phyloP scores from a whole-genome alignment of 2,888 invertebrate species.

The Dryocosmus kuriphilus region DNA sequence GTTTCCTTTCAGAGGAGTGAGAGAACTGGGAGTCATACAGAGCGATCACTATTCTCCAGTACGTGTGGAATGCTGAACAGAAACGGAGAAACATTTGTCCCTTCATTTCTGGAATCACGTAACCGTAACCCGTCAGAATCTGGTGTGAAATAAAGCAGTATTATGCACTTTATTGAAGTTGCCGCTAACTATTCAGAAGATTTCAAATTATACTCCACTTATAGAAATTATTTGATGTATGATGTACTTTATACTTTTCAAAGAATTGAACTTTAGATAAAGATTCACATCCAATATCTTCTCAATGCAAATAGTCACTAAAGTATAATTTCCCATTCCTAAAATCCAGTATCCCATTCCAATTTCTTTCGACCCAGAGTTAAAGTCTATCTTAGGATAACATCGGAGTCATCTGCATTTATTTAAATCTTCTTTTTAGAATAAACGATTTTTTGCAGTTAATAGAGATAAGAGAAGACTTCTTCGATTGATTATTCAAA shows the following conservation, averaged over 20 bases:
- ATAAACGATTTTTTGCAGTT: background rate
- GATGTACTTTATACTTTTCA: background rate
- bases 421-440: background rate
- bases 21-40: slow-evolving; percentile 50
- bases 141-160: slow-evolving; percentile 5
- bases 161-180: slow-evolving; percentile 10
- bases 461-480: background rate
- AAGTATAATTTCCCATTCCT: slow-evolving; percentile 11
- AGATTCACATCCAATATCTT: slow-evolving; percentile 17
- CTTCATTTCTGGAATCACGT: slow-evolving; percentile 19
- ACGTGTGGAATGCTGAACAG: slow-evolving; percentile 55
- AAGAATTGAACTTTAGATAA: background rate
- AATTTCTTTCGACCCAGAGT: slow-evolving; percentile 4
- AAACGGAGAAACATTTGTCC: slow-evolving; percentile 40
- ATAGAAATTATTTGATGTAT: background rate
- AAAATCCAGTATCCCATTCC: background rate
- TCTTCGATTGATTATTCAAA: background rate
- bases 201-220: background rate
- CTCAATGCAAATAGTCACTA: slow-evolving; percentile 20
- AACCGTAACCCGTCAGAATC: slow-evolving; percentile 14
- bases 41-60: slow-evolving; percentile 58
- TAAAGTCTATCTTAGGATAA: background rate
- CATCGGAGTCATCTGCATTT: background rate
- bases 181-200: background rate
- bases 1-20: slow-evolving; percentile 38